Percentiles rank a stretch among this genome's conserved stretches.
Conservation (phyloP, 2,113 vertebrate genomes). For the Tachysurus vachellii region DNA sequence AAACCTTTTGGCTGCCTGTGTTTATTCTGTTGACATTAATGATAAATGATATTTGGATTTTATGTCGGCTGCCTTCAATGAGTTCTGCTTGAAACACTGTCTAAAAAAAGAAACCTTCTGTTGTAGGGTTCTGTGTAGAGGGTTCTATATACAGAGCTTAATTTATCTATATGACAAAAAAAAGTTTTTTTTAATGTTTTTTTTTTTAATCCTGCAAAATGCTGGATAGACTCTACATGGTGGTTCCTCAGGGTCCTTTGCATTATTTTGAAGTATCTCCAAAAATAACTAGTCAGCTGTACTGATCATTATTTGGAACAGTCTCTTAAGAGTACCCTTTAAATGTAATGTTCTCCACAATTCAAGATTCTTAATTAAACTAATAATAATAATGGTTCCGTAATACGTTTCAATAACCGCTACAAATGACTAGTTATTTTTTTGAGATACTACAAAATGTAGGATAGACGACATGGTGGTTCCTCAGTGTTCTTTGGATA, state of each 20-base stretch:
- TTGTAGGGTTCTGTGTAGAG: neutral
- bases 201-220: neutral
- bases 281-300: no score
- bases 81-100: neutral
- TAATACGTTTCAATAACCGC: neutral
- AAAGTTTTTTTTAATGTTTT: no score
- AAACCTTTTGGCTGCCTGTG: neutral
- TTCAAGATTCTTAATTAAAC: neutral
- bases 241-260: neutral
- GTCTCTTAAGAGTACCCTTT: neutral
- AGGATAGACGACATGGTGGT: neutral
- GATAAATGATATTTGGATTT: neutral
- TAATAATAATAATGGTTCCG: neutral
- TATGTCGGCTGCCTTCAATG: neutral
- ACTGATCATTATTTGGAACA: neutral
- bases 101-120: neutral
- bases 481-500: neutral
- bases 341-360: neutral
- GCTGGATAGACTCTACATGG: neutral
- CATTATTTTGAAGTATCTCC: neutral
- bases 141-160: neutral
- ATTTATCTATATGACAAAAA: neutral
- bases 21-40: neutral
- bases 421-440: neutral
- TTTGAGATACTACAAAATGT: neutral